phyloP scores from a whole-genome alignment of 1,140 invertebrate genomes.

The Formica exsecta region DNA sequence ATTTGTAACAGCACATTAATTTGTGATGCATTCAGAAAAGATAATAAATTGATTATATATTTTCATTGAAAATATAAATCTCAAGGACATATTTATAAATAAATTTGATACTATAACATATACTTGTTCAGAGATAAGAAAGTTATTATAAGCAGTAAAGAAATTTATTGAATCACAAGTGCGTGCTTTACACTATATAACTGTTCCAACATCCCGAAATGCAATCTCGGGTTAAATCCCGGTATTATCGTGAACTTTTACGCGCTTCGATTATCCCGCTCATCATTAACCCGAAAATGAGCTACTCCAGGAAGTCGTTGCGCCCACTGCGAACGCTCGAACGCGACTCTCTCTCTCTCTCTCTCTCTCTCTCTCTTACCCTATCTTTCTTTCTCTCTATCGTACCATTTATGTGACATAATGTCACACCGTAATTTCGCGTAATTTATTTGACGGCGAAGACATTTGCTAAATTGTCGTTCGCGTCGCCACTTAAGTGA shows the following conservation, averaged over 20 bases:
- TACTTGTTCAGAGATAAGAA: not conserved
- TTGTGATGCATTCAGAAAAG: too few species aligned
- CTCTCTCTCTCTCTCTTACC: not conserved
- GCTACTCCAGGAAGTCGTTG: constrained; percentile 47
- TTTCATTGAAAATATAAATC: not conserved
- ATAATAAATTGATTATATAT: not conserved
- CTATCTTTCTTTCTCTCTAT: constrained; percentile 50
- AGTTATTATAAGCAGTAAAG: not conserved
- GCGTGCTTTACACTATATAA: not conserved
- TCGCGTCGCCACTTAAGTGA: constrained; percentile 80
- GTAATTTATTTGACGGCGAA: constrained; percentile 77
- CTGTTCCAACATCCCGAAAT: constrained; percentile 22
- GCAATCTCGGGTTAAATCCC: not conserved
- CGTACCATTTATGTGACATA: constrained; percentile 66
- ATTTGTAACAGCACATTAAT: not conserved
- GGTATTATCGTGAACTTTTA: constrained; percentile 56
- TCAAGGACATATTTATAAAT: not conserved
- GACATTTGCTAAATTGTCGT: constrained; percentile 79
- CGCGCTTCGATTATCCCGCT: constrained; percentile 59
- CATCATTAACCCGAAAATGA: constrained; percentile 59
- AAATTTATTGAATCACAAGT: not conserved
- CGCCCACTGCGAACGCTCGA: not conserved
- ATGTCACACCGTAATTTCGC: constrained; percentile 75
- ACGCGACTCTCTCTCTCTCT: not conserved
- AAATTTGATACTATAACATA: not conserved